Evolutionary conservation across 2,113 vertebrate species (phyloP), one percentile per base, ranked within the genome.

Genomic region (Platysternon megacephalum): DNA sequence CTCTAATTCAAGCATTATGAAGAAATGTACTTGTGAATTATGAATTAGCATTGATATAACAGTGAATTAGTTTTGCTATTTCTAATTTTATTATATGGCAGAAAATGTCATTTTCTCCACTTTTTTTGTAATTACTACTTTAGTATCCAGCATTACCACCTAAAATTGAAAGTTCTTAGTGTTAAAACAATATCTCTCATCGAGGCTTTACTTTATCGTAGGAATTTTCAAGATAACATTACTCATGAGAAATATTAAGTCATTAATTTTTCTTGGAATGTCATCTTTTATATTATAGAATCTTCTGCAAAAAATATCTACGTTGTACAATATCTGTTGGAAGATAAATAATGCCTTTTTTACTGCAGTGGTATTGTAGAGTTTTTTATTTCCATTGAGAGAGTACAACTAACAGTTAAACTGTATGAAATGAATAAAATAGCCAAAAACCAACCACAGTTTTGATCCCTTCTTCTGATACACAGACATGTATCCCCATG

Each of bases 281-380:
- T 42, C 72, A 92, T 78, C 48, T 95, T 94, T 85, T 90, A 80
- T 53, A 48, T 61, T 55, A 74, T 46, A 74, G 79, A 88, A 48
- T 84, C 48, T 90, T 92, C 87, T 85, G 39, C 49, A 89, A 87
- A 32, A 91, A 92, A 87, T 82, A 79, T 11, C 46, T 90, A 93
- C 35, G 44, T 44, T 79, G 42, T 81, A 89, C 76, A 85, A 89
- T 91, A 94, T 78, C 74, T 65, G 39, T 42, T 74, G 26, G 49
- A 95, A 94, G 49, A 95, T 85, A 95, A 95, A 93, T 95, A 17
- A 13, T 81, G 22, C 79, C 65, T 93, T 93, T 91, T 85, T 8
- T 90, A 86, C 82, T 81, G 2, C 44, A 48, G 24, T 55, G 14
- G 19, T 68, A n/a, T 49, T 86, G 21, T 13, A 28, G 85, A 68